These are phyloP conservation scores for Drosophila lutescens DNA, from an alignment of 2,888 invertebrate genomes.

Conservation along the genomic window DNA sequence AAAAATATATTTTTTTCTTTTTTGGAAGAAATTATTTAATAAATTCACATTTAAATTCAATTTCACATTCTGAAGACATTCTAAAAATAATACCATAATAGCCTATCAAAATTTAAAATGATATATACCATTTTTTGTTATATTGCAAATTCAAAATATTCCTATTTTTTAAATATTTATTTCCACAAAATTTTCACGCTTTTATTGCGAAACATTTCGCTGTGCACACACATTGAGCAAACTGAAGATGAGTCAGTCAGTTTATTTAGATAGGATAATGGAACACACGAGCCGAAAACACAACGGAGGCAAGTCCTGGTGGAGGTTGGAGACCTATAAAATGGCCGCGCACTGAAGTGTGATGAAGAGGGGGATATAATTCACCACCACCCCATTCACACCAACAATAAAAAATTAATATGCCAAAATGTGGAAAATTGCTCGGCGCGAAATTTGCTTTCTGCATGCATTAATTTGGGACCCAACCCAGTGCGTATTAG, in stretches of 20 bases:
- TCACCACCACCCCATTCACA: neutral
- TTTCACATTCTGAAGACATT: no score
- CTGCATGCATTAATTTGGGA: slow-evolving; percentile 25
- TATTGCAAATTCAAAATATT: no score
- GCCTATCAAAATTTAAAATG: no score
- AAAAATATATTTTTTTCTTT: no score
- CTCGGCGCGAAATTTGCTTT: slow-evolving; percentile 48
- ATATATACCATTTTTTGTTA: no score
- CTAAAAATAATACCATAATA: no score
- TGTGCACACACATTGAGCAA: slow-evolving; percentile 19
- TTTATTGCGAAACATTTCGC: neutral
- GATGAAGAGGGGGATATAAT: slow-evolving; percentile 12
- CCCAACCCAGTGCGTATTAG: slow-evolving; percentile 38
- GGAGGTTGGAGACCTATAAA: slow-evolving; percentile 28
- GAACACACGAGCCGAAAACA: slow-evolving; percentile 43
- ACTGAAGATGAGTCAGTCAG: slow-evolving; percentile 32
- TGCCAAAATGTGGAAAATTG: slow-evolving; percentile 54
- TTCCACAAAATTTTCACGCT: neutral
- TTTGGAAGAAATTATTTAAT: no score
- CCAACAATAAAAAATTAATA: slow-evolving; percentile 56
- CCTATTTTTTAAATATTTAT: neutral
- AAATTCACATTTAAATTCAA: no score
- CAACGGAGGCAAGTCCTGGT: slow-evolving; percentile 18
- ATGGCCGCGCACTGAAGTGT: slow-evolving; percentile 46
- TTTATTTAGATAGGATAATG: slow-evolving; percentile 53